phyloP scores from a whole-genome alignment of 2,797 vertebrate genomes.

The Spondyliosoma cantharus region DNA sequence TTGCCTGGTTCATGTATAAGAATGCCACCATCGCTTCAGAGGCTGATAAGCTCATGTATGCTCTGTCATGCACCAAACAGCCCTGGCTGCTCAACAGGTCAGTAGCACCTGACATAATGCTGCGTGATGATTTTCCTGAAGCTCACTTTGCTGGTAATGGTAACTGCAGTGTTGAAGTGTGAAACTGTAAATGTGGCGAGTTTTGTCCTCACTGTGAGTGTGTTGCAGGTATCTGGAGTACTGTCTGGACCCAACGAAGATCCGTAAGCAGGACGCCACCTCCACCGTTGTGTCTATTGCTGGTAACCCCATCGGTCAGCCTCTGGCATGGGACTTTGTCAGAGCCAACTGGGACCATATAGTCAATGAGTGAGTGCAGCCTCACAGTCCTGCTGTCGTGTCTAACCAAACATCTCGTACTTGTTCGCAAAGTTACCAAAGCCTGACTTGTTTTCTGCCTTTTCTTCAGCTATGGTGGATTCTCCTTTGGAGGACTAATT shows the following conservation, averaged over 20 bases:
- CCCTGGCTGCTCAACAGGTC: slow-evolving; percentile 91
- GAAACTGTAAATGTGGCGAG: background rate
- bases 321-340: slow-evolving; percentile 91
- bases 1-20: slow-evolving; percentile 86
- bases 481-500: slow-evolving; percentile 87
- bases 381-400: no score
- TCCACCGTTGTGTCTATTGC: slow-evolving; percentile 84
- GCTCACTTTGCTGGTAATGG: background rate
- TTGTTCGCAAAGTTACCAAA: background rate
- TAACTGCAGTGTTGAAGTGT: background rate
- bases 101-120: background rate
- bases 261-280: slow-evolving; percentile 88
- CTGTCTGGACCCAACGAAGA: slow-evolving; percentile 81
- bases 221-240: slow-evolving; percentile 88
- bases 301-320: slow-evolving; percentile 85
- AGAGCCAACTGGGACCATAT: slow-evolving; percentile 84
- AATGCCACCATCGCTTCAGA: slow-evolving; percentile 81
- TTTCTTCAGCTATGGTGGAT: slow-evolving; percentile 82
- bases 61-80: slow-evolving; percentile 85
- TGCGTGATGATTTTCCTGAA: background rate
- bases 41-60: slow-evolving; percentile 85
- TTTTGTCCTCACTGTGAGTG: slow-evolving; percentile 11
- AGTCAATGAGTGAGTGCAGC: slow-evolving; percentile 81
- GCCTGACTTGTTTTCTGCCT: slow-evolving; percentile 2
- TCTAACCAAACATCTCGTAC: background rate